Conservation (phyloP, 2,113 vertebrate species). For the Sigmodon hispidus region DNA sequence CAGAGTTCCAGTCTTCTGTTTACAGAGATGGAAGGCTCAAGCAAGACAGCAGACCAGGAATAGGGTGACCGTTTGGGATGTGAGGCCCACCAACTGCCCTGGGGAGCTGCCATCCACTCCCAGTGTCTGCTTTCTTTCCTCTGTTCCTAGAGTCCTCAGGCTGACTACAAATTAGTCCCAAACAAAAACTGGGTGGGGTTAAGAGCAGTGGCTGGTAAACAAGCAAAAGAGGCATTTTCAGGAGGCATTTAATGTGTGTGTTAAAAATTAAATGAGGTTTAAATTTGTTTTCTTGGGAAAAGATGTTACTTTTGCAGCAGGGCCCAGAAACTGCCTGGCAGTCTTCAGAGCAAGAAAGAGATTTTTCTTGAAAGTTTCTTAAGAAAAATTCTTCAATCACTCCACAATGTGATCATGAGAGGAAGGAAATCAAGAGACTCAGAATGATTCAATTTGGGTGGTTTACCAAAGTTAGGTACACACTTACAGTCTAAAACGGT, state of each 20-base stretch:
- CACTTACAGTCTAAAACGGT: not conserved
- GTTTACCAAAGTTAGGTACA: not conserved
- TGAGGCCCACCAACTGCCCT: not conserved
- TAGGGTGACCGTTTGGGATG: not conserved
- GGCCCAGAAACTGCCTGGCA: not conserved
- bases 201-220: not conserved
- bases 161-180: constrained; percentile 11
- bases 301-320: constrained; percentile 27
- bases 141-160: not conserved
- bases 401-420: not conserved
- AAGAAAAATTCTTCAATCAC: constrained; percentile 37
- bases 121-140: not conserved
- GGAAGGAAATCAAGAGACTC: constrained; percentile 41
- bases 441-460: not conserved
- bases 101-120: not conserved
- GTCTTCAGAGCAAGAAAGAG: constrained; percentile 46
- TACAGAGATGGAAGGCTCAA: not conserved
- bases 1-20: not conserved
- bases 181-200: constrained; percentile 54
- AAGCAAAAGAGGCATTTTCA: constrained; percentile 25
- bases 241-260: not conserved
- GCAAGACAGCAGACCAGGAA: not conserved
- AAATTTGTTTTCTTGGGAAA: not conserved
- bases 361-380: constrained; percentile 56
- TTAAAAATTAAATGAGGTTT: constrained; percentile 39